Base-by-base conservation (phyloP, 1,140 invertebrate species). In the Nephotettix cincticeps region DNA sequence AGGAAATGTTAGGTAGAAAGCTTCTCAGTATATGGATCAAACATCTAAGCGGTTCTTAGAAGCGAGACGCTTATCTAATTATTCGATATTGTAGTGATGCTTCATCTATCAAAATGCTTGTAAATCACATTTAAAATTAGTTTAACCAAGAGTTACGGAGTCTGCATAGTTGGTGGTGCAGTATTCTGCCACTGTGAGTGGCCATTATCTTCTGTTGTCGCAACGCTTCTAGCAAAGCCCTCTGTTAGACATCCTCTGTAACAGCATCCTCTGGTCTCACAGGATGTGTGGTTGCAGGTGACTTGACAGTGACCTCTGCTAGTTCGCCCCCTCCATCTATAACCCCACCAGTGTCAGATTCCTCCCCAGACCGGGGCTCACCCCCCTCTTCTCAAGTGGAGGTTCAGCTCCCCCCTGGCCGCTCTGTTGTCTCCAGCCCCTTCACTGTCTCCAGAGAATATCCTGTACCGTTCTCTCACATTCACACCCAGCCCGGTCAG, bases 401-500 rank as follows among this genome's bases (percentile, higher is more conserved):
- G 81, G 78, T 81, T 82, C 78, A 78, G 82, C 70, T 81, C 81
- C 75, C 78, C 79, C 36, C 81, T 80, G 80, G 79, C 75, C 79
- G 78, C 68, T 79, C 81, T 69, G 81, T 86, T 58, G 83, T 85
- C 80, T 81, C 83, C 75, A 85, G 84, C 80, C 83, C 85, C 29
- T 85, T 86, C 76, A 79, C 83, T 25, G 71, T 72, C 66, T 86
- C 81, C 81, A 86, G 88, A 75, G 90, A 89, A 81, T 93, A 95
- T 81, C 90, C 74, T 21, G 73, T 74, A 25, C 71, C 90, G 32
- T 95, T 95, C 82, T 91, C 93, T 81, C 94, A 95, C 81, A 95
- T 95, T 83, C 94, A 96, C 80, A 87, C 91, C 71, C 94, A 96
- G 81, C 88, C 93, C 75, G 90, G 93, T 81, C 93, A 96, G 88